phyloP scores from a whole-genome alignment of 2,888 invertebrate genomes.

The Melipona beecheii region DNA sequence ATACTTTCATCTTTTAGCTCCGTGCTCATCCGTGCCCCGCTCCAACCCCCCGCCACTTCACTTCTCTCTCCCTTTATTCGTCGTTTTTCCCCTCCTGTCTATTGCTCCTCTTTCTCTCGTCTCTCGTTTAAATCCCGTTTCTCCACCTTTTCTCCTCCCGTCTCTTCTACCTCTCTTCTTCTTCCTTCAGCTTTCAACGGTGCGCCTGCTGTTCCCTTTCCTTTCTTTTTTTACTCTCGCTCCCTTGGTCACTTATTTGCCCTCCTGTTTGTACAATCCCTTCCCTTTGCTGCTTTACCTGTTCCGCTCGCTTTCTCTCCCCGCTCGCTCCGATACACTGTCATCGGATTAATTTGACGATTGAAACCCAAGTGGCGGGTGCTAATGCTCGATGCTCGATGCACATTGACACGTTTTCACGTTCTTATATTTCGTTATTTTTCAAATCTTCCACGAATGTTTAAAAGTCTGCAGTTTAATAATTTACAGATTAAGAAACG shows the following conservation, averaged over 20 bases:
- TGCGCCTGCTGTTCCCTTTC: too few species aligned
- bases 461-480: too few species aligned
- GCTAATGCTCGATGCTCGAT: neutral
- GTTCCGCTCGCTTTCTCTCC: neutral
- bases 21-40: constrained; percentile 48
- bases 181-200: neutral
- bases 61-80: neutral
- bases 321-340: neutral
- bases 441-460: too few species aligned
- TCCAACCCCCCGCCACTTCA: constrained; percentile 24
- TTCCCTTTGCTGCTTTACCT: neutral
- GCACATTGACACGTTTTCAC: too few species aligned
- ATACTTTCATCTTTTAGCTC: constrained; percentile 66
- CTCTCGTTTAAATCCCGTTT: constrained; percentile 11
- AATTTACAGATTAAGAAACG: neutral
- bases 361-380: neutral
- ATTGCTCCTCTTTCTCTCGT: constrained; percentile 15
- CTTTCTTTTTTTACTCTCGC: too few species aligned
- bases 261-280: constrained; percentile 4
- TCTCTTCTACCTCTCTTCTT: neutral
- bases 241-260: constrained; percentile 23
- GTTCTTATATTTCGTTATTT: too few species aligned
- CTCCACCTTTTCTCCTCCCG: neutral
- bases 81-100: neutral
- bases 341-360: neutral